Conservation (phyloP, 2,797 vertebrate genomes). For the Chelon auratus region DNA sequence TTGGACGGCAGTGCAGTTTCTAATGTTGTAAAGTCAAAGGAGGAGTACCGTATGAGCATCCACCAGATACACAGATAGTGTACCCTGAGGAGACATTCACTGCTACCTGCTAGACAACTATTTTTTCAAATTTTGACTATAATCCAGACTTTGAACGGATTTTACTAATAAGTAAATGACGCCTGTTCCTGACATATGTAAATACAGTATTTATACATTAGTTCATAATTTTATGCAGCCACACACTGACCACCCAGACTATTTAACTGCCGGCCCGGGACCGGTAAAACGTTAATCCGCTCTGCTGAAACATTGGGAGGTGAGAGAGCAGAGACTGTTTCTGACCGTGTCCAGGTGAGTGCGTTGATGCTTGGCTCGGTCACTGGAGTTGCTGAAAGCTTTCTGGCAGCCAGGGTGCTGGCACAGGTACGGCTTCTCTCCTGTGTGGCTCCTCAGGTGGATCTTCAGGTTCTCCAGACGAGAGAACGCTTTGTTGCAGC, state of each 20-base stretch:
- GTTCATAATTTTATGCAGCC: slow-evolving; percentile 9
- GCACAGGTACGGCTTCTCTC: slow-evolving; percentile 98
- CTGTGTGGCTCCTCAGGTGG: slow-evolving; percentile 96
- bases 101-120: neutral
- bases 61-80: slow-evolving; percentile 12
- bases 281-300: slow-evolving; percentile 41
- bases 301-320: slow-evolving; percentile 29
- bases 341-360: slow-evolving; percentile 99
- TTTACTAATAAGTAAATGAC: neutral
- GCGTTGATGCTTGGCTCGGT: slow-evolving; percentile 98
- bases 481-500: slow-evolving; percentile 96
- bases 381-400: slow-evolving; percentile 99
- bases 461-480: slow-evolving; percentile 97
- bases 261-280: slow-evolving; percentile 12
- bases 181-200: slow-evolving; percentile 7
- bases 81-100: neutral
- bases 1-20: slow-evolving; percentile 33
- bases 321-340: slow-evolving; percentile 47
- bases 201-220: slow-evolving; percentile 12
- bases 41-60: slow-evolving; percentile 8
- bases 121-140: slow-evolving; percentile 5
- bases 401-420: slow-evolving; percentile 99
- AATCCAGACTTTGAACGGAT: neutral
- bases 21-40: slow-evolving; percentile 29
- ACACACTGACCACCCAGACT: slow-evolving; percentile 35